Conservation (phyloP, 2,797 vertebrate species). For the Catostomus latipinnis region DNA sequence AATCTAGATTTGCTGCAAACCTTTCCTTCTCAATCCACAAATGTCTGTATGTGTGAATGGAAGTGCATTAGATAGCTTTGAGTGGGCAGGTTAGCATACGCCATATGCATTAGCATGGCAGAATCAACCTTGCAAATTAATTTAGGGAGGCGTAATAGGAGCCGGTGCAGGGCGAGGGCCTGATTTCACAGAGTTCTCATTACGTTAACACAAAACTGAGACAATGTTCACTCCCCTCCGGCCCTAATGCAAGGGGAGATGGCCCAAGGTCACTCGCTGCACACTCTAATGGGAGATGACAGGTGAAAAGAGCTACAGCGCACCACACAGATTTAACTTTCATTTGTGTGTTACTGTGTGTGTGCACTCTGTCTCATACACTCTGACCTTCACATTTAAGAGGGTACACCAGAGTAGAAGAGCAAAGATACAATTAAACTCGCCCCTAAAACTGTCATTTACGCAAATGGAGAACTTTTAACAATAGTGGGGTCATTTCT, state of each 20-base stretch:
- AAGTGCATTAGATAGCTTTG: slow-evolving; percentile 44
- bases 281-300: slow-evolving; percentile 82
- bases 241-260: slow-evolving; percentile 68
- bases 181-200: slow-evolving; percentile 84
- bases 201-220: slow-evolving; percentile 69
- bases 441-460: slow-evolving; percentile 9
- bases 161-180: slow-evolving; percentile 73
- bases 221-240: slow-evolving; percentile 57
- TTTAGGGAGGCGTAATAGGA: slow-evolving; percentile 82
- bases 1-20: neutral
- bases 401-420: neutral
- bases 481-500: slow-evolving; percentile 9
- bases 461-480: slow-evolving; percentile 28
- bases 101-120: slow-evolving; percentile 74
- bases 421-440: slow-evolving; percentile 27
- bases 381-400: slow-evolving; percentile 45
- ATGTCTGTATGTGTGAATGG: slow-evolving; percentile 12
- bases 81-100: slow-evolving; percentile 57
- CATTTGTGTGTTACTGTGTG: slow-evolving; percentile 65
- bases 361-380: slow-evolving; percentile 4
- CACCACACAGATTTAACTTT: slow-evolving; percentile 76
- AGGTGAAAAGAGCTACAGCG: slow-evolving; percentile 77
- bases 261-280: slow-evolving; percentile 77
- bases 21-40: neutral
- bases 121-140: slow-evolving; percentile 81